Base-by-base conservation (phyloP, 2,113 vertebrate species). In the Geococcyx californianus region DNA sequence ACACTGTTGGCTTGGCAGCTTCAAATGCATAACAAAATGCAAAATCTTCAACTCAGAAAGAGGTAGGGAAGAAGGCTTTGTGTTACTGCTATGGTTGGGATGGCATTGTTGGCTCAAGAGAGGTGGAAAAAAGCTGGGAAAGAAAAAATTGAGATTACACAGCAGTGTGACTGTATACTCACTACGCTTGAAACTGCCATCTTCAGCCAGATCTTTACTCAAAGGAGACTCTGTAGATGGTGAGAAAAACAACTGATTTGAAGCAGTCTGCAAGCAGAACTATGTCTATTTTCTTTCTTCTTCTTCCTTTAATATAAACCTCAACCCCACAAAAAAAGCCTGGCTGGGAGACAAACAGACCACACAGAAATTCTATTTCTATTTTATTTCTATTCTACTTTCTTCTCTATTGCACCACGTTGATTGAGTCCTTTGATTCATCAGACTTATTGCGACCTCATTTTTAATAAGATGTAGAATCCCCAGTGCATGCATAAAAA, bases 161-260 rank as follows among this genome's bases (percentile, higher is more conserved):
- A 87, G 31, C 44, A 18, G 33, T 1, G 1, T 14, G n/a, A 20
- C 13, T 68, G 31, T 85, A n/a, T 91, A 96, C 96, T 97, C 79
- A 96, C 96, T 42, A 11, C 0, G 5, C 26, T 73, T 24, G 66
- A 44, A 83, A 40, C 33, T 64, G 75, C 40, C 96, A 93, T 97
- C 83, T 93, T 85, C 68, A 69, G 36, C 23, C 63, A 69, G n/a
- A 33, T 38, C 1, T 2, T 52, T 33, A 9, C 40, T 56, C 19
- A 7, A 86, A 64, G 62, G 33, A 81, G 58, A 5, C 44, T 28
- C 82, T 77, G 67, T 36, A 81, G 19, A 45, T 38, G 21, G 13
- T 6, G 6, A 24, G 10, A 3, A 14, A 69, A 79, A 40, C 17
- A 85, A 66, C 13, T 49, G 25, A 26, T 76, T 47, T 73, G 36